Percentiles rank a stretch among this genome's conserved stretches.
Conservation (phyloP, 2,113 vertebrate species). For the Ondatra zibethicus region DNA sequence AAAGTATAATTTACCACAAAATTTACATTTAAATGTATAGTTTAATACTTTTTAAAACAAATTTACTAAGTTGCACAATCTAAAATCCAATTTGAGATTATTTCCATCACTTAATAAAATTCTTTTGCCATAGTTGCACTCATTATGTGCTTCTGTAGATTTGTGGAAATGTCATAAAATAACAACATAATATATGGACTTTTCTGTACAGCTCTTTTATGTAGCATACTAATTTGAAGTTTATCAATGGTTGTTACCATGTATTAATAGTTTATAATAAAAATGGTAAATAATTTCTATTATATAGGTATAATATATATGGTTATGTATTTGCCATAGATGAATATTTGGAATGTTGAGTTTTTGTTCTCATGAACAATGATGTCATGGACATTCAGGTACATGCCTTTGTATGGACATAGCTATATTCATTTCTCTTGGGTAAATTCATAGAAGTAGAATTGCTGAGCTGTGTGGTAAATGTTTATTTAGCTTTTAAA, state of each 20-base stretch:
- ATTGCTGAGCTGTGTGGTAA: constrained; percentile 38
- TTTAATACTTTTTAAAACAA: constrained; percentile 35
- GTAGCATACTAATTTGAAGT: constrained; percentile 25
- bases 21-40: constrained; percentile 8
- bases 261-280: constrained; percentile 36
- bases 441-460: constrained; percentile 51
- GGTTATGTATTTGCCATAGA: not conserved
- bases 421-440: constrained; percentile 40
- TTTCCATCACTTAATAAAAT: constrained; percentile 36
- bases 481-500: constrained; percentile 52
- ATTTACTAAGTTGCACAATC: constrained; percentile 29
- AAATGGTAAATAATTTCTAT: constrained; percentile 25
- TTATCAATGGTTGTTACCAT: not conserved
- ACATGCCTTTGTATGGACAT: constrained; percentile 15
- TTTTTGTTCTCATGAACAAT: constrained; percentile 19
- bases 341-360: constrained; percentile 19
- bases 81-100: constrained; percentile 48
- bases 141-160: constrained; percentile 17
- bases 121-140: not conserved
- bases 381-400: constrained; percentile 17
- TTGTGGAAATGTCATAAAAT: constrained; percentile 34
- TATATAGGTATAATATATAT: not conserved
- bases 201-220: constrained; percentile 23
- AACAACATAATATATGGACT: not conserved
- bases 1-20: constrained; percentile 46